Evolutionary conservation across 2,888 invertebrate genomes (phyloP).

Genomic region (Apeira syringaria): DNA sequence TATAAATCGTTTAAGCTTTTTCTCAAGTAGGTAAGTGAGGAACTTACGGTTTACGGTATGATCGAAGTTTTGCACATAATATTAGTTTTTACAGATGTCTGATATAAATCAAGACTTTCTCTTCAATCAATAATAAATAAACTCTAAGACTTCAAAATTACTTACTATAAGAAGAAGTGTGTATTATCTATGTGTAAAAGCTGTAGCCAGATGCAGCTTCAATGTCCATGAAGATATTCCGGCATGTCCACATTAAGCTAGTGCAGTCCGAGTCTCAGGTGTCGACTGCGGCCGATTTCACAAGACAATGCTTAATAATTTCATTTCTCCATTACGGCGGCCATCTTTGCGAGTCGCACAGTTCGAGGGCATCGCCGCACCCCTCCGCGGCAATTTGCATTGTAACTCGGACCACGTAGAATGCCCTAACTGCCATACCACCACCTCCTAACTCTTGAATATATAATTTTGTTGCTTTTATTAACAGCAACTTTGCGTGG

Average conservation of each 20-base stretch:
- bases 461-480: conserved; percentile 84
- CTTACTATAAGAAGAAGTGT: no score
- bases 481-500: conserved; percentile 82
- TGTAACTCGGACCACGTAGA: conserved; percentile 83
- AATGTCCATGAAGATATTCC: not conserved
- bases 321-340: conserved; percentile 82
- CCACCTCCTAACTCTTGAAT: conserved; percentile 83
- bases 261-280: conserved; percentile 72
- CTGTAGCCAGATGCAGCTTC: conserved; percentile 6
- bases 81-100: no score
- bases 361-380: conserved; percentile 81
- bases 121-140: no score
- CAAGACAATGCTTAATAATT: conserved; percentile 84
- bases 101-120: no score
- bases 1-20: no score
- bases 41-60: no score
- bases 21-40: no score
- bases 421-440: conserved; percentile 77
- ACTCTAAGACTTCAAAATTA: no score
- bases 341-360: conserved; percentile 82
- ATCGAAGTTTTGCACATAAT: no score
- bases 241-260: conserved; percentile 65
- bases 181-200: no score
- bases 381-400: conserved; percentile 82
- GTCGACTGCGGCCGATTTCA: conserved; percentile 83